These are phyloP conservation scores for Aplochiton taeniatus DNA, from an alignment of 2,797 vertebrate genomes.

Conservation along the genomic window DNA sequence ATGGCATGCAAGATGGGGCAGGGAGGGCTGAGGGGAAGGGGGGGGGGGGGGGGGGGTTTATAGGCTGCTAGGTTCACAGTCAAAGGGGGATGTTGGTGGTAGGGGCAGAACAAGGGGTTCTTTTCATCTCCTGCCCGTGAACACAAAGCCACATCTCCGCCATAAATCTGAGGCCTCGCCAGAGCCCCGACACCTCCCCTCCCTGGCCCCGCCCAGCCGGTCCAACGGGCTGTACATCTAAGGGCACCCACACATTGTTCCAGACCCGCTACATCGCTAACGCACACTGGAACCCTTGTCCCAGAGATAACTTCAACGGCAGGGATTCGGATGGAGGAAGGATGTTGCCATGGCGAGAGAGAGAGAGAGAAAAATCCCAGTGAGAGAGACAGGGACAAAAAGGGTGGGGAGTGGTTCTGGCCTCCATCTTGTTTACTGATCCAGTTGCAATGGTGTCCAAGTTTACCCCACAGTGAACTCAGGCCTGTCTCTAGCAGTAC, in stretches of 20 bases:
- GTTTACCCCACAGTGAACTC: constrained; percentile 31
- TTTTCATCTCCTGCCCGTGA: constrained; percentile 75
- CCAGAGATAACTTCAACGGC: constrained; percentile 43
- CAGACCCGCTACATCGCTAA: background rate
- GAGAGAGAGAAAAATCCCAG: constrained; percentile 32
- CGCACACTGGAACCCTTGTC: constrained; percentile 71
- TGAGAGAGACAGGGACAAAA: too few species aligned
- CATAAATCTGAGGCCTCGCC: constrained; percentile 72
- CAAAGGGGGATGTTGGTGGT: background rate
- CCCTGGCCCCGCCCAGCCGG: constrained; percentile 9
- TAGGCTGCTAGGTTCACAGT: background rate
- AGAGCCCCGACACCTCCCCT: constrained; percentile 55
- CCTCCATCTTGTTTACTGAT: constrained; percentile 7
- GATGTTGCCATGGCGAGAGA: constrained; percentile 42
- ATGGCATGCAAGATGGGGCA: constrained; percentile 49
- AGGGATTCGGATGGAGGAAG: constrained; percentile 49
- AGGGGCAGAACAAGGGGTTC: constrained; percentile 73
- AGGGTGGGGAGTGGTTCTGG: constrained; percentile 21
- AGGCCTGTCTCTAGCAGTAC: constrained; percentile 34
- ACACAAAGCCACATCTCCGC: constrained; percentile 64
- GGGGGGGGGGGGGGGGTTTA: constrained; percentile 51
- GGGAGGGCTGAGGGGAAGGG: constrained; percentile 49
- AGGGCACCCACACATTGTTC: constrained; percentile 37
- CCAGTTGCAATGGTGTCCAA: constrained; percentile 21
- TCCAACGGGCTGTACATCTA: constrained; percentile 52